These are phyloP conservation scores for Ommatoiulus sabulosus DNA, from an alignment of 2,888 invertebrate genomes.

Conservation along the genomic window DNA sequence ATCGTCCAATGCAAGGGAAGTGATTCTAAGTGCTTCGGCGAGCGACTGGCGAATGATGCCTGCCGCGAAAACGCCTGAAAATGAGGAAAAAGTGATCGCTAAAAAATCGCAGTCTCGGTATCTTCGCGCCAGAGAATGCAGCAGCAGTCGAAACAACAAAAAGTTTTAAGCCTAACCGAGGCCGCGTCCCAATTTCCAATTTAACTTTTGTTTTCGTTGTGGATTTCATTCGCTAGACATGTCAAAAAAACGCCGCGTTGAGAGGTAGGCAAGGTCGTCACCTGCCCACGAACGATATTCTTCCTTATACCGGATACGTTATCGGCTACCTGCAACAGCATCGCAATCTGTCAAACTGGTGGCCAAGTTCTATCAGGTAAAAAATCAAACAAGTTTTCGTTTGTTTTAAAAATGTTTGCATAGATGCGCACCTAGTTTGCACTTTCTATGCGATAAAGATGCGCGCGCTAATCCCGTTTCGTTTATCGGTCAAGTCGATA, in stretches of 20 bases:
- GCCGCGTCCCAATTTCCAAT: background rate
- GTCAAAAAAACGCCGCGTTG: background rate
- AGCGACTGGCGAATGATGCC: background rate
- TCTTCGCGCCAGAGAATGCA: background rate
- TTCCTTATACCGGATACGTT: background rate
- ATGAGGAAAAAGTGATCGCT: background rate
- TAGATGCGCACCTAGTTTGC: background rate
- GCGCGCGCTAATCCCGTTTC: too few relatives aligned
- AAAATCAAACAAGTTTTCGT: background rate
- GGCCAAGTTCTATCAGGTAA: conserved; percentile 11
- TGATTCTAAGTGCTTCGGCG: background rate
- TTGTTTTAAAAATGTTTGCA: background rate
- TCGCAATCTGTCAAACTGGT: background rate
- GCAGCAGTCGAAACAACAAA: background rate
- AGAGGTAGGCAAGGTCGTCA: background rate
- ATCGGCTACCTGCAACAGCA: background rate
- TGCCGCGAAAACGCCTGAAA: background rate
- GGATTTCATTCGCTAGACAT: background rate
- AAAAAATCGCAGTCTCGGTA: background rate
- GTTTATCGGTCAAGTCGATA: too few relatives aligned
- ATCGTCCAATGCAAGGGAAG: background rate
- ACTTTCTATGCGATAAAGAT: too few relatives aligned
- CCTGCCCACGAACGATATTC: background rate
- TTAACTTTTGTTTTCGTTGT: background rate
- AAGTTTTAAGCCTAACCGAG: conserved; percentile 5